A percentile compares a stretch with the other conserved stretches of the same genome.
Conservation (phyloP, 2,113 vertebrate species). For the Prinia subflava region DNA sequence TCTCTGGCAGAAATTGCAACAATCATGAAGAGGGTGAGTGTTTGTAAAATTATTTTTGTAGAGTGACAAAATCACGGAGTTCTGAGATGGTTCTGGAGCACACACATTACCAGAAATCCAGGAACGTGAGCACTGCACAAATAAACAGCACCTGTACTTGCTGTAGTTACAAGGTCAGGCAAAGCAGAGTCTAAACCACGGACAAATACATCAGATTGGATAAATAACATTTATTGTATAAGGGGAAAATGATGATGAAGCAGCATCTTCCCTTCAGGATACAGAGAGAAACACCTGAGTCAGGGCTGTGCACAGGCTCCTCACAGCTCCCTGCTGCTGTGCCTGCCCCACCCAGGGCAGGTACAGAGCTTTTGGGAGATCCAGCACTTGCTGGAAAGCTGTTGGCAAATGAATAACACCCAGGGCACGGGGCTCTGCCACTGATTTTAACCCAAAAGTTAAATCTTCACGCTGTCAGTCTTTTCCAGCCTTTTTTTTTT, state of each 20-base stretch:
- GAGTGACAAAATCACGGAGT: not conserved
- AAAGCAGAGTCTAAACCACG: not conserved
- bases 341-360: not conserved
- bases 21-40: not conserved
- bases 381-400: not conserved
- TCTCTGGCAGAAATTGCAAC: conserved; percentile 15
- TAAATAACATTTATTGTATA: not conserved
- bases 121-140: not conserved
- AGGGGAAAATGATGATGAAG: not conserved
- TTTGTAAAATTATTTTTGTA: conserved; percentile 21
- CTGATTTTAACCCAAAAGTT: not conserved
- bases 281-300: not conserved
- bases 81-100: not conserved
- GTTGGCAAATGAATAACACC: not conserved
- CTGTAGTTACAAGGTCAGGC: not conserved
- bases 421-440: not conserved
- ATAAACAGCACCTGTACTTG: not conserved
- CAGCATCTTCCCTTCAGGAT: not conserved
- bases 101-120: not conserved
- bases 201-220: not conserved
- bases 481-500: not conserved
- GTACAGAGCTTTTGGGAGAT: not conserved
- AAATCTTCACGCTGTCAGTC: not conserved
- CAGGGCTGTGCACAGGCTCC: not conserved
- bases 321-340: not conserved